Evolutionary conservation across 2,888 invertebrate species (phyloP).

Genomic region (Choreutis nemorana): DNA sequence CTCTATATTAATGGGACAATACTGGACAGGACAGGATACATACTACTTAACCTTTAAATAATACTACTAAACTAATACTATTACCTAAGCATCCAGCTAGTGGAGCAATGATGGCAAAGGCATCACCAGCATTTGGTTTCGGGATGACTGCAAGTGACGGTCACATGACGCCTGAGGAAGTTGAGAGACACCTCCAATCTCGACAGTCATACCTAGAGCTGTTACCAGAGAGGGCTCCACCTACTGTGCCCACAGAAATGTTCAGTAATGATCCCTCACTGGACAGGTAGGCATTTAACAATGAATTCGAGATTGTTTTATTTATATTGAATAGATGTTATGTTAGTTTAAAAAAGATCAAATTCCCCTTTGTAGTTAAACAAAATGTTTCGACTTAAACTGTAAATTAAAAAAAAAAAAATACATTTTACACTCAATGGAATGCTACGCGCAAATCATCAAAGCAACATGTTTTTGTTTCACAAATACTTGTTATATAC

Average conservation of each 20-base stretch:
- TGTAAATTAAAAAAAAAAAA: too few relatives aligned
- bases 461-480: too few relatives aligned
- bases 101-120: constrained; percentile 54
- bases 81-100: constrained; percentile 59
- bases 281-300: constrained; percentile 69
- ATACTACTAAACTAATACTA: neutral
- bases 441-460: too few relatives aligned
- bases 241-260: constrained; percentile 92
- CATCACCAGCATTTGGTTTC: constrained; percentile 59
- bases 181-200: constrained; percentile 88
- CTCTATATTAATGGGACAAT: too few relatives aligned
- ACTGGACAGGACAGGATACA: neutral
- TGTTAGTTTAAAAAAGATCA: too few relatives aligned
- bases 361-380: too few relatives aligned
- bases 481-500: too few relatives aligned
- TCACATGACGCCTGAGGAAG: constrained; percentile 91
- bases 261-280: constrained; percentile 93
- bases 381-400: too few relatives aligned
- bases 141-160: constrained; percentile 68
- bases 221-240: constrained; percentile 84
- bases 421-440: too few relatives aligned
- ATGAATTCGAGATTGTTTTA: too few relatives aligned
- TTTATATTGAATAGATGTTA: too few relatives aligned
- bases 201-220: constrained; percentile 81
- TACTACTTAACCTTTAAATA: neutral